phyloP scores from a whole-genome alignment of 2,113 vertebrate genomes.

The Prunella fulvescens region DNA sequence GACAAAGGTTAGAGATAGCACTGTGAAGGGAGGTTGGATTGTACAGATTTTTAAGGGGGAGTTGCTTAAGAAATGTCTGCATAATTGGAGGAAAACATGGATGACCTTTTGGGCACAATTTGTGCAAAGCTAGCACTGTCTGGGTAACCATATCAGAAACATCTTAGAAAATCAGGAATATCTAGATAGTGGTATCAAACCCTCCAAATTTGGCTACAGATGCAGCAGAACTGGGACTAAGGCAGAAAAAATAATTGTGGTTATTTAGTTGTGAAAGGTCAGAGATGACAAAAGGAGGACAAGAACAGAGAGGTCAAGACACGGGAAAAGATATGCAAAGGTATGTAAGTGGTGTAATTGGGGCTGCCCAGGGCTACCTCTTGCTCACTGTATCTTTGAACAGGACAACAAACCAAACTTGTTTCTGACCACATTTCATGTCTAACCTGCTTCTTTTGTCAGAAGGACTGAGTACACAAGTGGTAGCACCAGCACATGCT shows the following conservation, averaged over 20 bases:
- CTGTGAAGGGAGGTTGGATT: not conserved
- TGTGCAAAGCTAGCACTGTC: not conserved
- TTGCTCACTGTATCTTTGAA: not conserved
- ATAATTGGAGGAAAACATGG: not conserved
- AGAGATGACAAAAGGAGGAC: not conserved
- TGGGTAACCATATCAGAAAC: not conserved
- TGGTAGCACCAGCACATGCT: fast-evolving
- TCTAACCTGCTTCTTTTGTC: not conserved
- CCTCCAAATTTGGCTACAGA: not conserved
- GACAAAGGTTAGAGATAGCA: not conserved
- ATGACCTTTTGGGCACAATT: not conserved
- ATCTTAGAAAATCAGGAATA: not conserved
- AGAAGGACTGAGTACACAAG: not conserved
- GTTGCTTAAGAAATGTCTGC: not conserved
- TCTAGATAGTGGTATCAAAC: not conserved
- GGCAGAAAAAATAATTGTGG: not conserved
- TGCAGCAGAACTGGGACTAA: not conserved
- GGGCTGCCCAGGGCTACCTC: not conserved
- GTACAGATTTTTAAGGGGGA: not conserved
- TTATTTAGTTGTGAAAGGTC: not conserved
- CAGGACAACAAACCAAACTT: not conserved
- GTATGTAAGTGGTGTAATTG: not conserved
- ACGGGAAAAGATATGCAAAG: not conserved
- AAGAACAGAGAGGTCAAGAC: not conserved
- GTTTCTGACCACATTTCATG: not conserved